Percentiles rank a stretch among this genome's conserved stretches.
phyloP scores from a whole-genome alignment of 2,113 vertebrate species.

The Acrocephalus kingi region DNA sequence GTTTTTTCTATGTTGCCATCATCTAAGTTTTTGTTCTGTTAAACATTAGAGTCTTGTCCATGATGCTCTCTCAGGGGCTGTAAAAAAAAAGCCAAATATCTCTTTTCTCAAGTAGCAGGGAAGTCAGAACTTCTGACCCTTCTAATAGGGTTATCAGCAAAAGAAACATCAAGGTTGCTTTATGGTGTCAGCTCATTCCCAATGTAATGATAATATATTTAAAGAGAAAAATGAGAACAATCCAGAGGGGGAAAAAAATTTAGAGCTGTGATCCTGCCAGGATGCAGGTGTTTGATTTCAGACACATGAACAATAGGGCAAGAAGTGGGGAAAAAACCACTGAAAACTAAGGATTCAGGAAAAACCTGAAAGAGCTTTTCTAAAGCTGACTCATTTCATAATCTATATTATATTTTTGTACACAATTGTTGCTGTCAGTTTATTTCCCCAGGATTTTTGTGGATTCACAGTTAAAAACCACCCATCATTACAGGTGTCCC shows the following conservation, averaged over 20 bases:
- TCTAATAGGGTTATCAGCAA: neutral
- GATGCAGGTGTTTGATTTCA: neutral
- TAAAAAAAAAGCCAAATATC: neutral
- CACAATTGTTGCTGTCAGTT: neutral
- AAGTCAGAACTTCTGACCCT: rapidly evolving
- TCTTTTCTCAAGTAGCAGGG: neutral
- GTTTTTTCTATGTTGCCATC: neutral
- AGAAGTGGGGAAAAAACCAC: neutral
- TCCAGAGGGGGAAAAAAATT: neutral
- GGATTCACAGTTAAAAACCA: neutral
- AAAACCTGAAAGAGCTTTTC: neutral
- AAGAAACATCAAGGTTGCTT: neutral
- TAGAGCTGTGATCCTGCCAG: neutral
- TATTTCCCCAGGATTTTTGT: neutral
- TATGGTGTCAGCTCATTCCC: neutral
- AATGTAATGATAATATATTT: neutral
- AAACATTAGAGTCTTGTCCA: neutral
- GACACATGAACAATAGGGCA: neutral
- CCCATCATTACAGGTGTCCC: neutral
- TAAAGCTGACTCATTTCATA: neutral
- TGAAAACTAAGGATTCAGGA: neutral
- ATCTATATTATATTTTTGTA: neutral
- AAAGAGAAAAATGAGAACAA: neutral
- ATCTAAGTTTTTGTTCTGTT: neutral
- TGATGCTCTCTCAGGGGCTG: neutral